A percentile compares a stretch with the other conserved stretches of the same genome.
These are phyloP conservation scores for Pararge aegeria DNA, from an alignment of 1,140 invertebrate genomes.

Conservation along the genomic window DNA sequence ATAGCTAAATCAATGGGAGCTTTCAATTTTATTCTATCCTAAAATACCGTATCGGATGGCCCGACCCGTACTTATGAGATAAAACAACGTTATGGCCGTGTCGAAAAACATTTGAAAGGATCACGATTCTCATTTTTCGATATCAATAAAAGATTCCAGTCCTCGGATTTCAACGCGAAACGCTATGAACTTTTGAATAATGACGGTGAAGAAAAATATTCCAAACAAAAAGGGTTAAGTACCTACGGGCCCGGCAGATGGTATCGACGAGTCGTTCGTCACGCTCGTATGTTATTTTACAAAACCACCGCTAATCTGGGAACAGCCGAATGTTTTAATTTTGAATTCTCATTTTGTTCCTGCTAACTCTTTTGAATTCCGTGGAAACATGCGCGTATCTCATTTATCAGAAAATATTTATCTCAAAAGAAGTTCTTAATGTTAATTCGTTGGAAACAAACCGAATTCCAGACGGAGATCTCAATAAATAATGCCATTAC, in stretches of 20 bases:
- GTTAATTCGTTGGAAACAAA: constrained; percentile 53
- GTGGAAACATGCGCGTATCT: constrained; percentile 56
- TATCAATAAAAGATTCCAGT: constrained; percentile 71
- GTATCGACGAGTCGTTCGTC: constrained; percentile 71
- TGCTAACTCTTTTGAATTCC: constrained; percentile 51
- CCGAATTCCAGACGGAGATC: constrained; percentile 45
- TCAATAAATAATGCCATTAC: constrained; percentile 53
- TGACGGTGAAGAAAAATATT: constrained; percentile 66
- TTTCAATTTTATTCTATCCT: constrained; percentile 44
- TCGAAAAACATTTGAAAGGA: constrained; percentile 52
- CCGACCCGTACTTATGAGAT: constrained; percentile 43
- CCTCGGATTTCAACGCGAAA: constrained; percentile 62
- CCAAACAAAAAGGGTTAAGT: constrained; percentile 75
- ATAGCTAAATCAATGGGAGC: constrained; percentile 36
- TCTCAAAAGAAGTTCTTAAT: constrained; percentile 40
- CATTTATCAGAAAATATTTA: constrained; percentile 52
- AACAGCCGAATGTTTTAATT: constrained; percentile 72
- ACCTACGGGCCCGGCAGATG: constrained; percentile 60
- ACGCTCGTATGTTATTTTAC: constrained; percentile 72
- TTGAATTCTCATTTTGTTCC: constrained; percentile 59
- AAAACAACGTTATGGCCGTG: constrained; percentile 46
- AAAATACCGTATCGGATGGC: constrained; percentile 41
- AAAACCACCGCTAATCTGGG: constrained; percentile 72
- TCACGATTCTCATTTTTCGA: constrained; percentile 68
- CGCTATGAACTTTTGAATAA: constrained; percentile 76